phyloP scores from a whole-genome alignment of 2,797 vertebrate species.

The Sternotherus odoratus region DNA sequence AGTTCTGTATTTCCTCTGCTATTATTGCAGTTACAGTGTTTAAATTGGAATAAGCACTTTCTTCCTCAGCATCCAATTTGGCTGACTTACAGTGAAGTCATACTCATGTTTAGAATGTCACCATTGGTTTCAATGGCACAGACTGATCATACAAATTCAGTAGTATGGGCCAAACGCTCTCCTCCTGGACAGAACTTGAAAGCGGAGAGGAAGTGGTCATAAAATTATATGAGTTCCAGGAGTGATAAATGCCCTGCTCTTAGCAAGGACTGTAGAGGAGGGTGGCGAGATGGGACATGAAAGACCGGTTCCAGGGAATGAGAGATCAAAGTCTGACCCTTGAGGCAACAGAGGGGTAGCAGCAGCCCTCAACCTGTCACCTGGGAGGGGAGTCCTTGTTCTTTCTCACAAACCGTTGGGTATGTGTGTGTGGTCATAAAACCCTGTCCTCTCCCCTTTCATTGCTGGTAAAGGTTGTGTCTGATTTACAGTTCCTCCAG shows the following conservation, averaged over 20 bases:
- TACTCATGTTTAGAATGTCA: conserved; percentile 15
- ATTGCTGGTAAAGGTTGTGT: background rate
- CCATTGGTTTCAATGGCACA: background rate
- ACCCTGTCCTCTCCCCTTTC: background rate
- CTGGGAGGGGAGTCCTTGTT: background rate
- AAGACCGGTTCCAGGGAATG: background rate
- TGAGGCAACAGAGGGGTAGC: background rate
- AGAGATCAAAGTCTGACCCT: background rate
- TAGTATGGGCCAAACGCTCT: background rate
- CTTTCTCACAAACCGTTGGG: background rate
- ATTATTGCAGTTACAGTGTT: conserved; percentile 1
- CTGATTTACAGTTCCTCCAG: background rate
- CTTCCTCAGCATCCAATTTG: conserved; percentile 30
- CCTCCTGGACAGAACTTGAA: background rate
- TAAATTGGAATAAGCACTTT: conserved; percentile 28
- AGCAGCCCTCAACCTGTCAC: background rate
- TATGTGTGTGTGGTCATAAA: background rate
- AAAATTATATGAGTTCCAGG: background rate
- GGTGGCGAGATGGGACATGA: too few relatives aligned
- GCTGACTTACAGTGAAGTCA: conserved; percentile 21
- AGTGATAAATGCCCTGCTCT: background rate
- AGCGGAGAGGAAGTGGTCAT: background rate
- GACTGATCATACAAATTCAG: conserved; percentile 3
- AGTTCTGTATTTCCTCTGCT: conserved; percentile 4
- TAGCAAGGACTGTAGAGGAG: background rate